Base-by-base conservation (phyloP, 2,797 vertebrate genomes). In the Coregonus ussuriensis region DNA sequence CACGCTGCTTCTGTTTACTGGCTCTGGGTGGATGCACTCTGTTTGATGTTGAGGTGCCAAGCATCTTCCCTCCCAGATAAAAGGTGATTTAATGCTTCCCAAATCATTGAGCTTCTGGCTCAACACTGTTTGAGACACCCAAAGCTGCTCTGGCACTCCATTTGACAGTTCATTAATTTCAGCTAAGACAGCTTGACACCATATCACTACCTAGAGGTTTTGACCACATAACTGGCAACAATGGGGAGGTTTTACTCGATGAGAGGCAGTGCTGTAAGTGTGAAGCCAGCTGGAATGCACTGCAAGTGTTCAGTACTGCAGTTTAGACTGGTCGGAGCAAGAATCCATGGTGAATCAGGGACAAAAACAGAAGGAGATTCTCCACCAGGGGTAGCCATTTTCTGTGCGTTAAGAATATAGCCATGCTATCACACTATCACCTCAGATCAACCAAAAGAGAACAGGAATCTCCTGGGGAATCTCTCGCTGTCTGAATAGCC, bases 351-450 rank as follows among this genome's bases (percentile, higher is more conserved):
- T 54, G 25, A 72, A 77, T 67, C 25, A 74, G 74, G 63, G 74
- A 35, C 37, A 52, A 51, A n/a, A 14, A 62, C 25, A 71, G 25
- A 25, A 25, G 54, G 11, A 41, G 29, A 4, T 6, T 83, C 78
- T 89, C 90, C 91, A 91, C 88, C 87, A 91, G 88, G 87, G 89
- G 88, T 89, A 87, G 86, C 89, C 88, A 41, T 59, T 41, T 82
- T 37, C 65, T 41, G 41, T 25, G n/a, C 2, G 9, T 11, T 25
- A 29, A 1, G 6, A 25, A 31, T 11, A 31, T 25, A 65, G 62
- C 9, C 41, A 47, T 47, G 41, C 41, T 47, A 13, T 47, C 9
- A 47, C 41, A 47, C 41, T 3, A 47, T 47, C 41, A 11, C 41
- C 41, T 47, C 41, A 47, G 41, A 47, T 47, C 9, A 47, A 13